Evolutionary conservation across 2,888 invertebrate genomes (phyloP), one percentile per base, ranked within the genome.

Genomic region (Venustoraphidia nigricollis): DNA sequence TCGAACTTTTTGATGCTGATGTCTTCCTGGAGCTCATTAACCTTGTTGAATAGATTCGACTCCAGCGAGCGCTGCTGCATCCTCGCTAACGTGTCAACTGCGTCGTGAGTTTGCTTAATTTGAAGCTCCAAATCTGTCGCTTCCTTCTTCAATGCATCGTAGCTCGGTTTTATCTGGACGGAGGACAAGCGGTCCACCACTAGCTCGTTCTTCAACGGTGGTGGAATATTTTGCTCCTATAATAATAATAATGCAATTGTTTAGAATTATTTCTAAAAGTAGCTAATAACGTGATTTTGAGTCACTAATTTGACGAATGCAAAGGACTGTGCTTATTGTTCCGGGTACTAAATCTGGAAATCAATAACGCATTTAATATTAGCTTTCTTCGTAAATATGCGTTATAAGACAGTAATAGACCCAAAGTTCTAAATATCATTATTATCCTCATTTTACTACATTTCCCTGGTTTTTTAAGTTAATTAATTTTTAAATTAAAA

Each of bases 11-110:
- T 94, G 72, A 89, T 75, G 54, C 93, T 91, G 64, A 95, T 86
- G 60, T 95, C 94, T 67, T 95, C 94, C 71, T 95, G 88, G 50
- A 94, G 76, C 69, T 95, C 94, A 66, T 93, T 93, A 57, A 89
- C 92, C 75, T 95, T 95, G 66, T 86, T 91, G 70, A 82, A 91
- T 51, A 91, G 73, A 61, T 83, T 83, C 54, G 82, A 83, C 65
- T 93, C 92, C 54, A 87, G 71, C 52, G 79, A 79, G 48, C 82
- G 71, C 55, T 71, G 71, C 62, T 95, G 94, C 62, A 90, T 79
- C 56, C 92, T 80, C 53, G 80, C 73, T 54, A 94, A 71, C 0
- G 85, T 76, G 60, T 92, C 91, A 56, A 93, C 74, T 45, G 87
- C 77, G 56, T 95, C 94, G 72, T 90, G 80, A 55, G 88, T 75